Base-by-base conservation (phyloP, 2,888 invertebrate species). In the Protodeltote pygarga region DNA sequence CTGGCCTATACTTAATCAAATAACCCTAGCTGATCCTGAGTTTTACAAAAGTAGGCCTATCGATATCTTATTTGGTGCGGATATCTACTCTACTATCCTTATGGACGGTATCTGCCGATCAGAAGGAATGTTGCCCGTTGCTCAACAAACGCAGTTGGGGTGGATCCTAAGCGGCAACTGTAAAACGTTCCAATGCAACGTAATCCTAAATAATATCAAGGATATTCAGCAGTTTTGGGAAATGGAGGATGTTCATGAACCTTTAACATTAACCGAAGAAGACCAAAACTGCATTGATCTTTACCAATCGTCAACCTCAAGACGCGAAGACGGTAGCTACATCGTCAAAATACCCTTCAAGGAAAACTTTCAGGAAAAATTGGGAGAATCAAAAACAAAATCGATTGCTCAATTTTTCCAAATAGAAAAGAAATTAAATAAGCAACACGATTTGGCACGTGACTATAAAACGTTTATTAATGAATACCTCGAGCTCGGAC, bases 131-230 rank as follows among this genome's bases (percentile, higher is more conserved):
- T 11, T 15, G 17, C 38, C 29, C 2, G 20, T 38, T 9, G 38
- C 38, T n/a, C 38, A 38, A 4, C 38, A 38, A 38, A 38, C 35
- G n/a, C n/a, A 37, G 3, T 6, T 37, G 5, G 35, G 25, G 5
- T 37, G 35, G 35, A 3, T 19, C 10, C 5, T 35, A 3, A 16
- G 35, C 5, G 35, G 35, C 3, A 25, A 16, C 5, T 3, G 24
- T 3, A 37, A 37, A 37, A 17, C 35, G 14, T 27, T 17, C 9
- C 25, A 37, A 5, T 37, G 27, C 11, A 27, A 37, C 6, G 37
- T 37, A 5, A 9, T 27, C 1, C 1, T 37, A n/a, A 14, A 37
- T 24, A 37, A 29, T 10, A 17, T 17, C 0, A 10, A 17, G 1
- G 17, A 29, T 2, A 17, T 29, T 2, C 29, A 17, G 5, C 8